phyloP scores from a whole-genome alignment of 2,113 vertebrate species.

The Pseudopodoces humilis region DNA sequence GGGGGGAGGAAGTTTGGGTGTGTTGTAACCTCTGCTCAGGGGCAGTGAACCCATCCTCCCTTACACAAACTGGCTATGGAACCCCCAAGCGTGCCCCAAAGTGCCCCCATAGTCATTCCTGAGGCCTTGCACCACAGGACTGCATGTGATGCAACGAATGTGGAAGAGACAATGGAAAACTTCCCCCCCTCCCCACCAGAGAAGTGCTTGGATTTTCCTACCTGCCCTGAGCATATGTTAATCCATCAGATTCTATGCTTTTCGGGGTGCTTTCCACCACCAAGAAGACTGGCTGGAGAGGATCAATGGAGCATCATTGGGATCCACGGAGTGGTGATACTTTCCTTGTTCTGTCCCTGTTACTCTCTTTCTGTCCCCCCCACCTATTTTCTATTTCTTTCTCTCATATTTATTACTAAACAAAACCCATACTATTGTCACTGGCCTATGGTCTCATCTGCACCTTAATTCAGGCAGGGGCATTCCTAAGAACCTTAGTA shows the following conservation, averaged over 20 bases:
- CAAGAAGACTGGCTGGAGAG: not conserved
- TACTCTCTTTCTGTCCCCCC: not conserved
- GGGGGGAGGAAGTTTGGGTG: not conserved
- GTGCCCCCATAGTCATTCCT: not conserved
- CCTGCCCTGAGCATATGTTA: not conserved
- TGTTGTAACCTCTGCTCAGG: not conserved
- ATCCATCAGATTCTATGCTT: not conserved
- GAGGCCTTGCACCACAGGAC: not conserved
- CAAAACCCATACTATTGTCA: not conserved
- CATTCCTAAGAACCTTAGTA: not conserved
- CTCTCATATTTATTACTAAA: not conserved
- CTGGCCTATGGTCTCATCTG: not conserved
- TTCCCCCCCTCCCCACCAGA: too few relatives aligned
- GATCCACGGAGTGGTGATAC: too few relatives aligned
- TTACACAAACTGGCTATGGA: not conserved
- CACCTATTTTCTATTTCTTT: not conserved
- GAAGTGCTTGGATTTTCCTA: too few relatives aligned
- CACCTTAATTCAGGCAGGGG: not conserved
- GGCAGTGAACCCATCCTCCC: not conserved
- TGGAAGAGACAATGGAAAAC: not conserved
- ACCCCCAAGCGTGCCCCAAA: not conserved
- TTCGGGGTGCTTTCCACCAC: not conserved
- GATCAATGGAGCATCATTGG: not conserved
- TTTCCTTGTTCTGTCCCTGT: not conserved
- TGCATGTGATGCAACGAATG: not conserved